These are phyloP conservation scores for Podarcis siculus DNA, from an alignment of 2,797 vertebrate species.

Conservation along the genomic window DNA sequence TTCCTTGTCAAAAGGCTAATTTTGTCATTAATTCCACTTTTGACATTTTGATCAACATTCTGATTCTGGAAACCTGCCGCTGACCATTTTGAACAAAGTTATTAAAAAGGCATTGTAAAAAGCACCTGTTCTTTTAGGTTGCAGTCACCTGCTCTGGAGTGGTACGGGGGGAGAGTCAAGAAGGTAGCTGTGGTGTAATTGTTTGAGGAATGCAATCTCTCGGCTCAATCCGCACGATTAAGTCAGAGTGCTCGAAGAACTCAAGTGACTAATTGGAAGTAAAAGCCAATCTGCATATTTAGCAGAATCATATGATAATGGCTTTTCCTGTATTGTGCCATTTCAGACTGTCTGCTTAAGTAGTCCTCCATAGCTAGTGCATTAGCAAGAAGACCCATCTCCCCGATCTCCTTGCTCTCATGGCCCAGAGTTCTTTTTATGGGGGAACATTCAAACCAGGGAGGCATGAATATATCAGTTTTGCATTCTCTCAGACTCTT, in stretches of 20 bases:
- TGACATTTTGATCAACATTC: neutral
- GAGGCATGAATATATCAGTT: too few relatives aligned
- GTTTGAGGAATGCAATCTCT: slow-evolving; percentile 15
- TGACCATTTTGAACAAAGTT: slow-evolving; percentile 11
- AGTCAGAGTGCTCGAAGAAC: slow-evolving; percentile 1
- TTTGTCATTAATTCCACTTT: neutral
- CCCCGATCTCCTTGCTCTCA: neutral
- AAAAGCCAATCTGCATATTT: neutral
- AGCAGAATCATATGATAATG: neutral
- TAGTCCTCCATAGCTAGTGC: neutral
- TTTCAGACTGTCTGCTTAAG: neutral
- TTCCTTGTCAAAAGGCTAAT: neutral
- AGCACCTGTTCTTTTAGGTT: neutral
- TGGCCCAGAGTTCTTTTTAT: neutral
- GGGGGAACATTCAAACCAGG: neutral
- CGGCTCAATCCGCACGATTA: slow-evolving; percentile 25
- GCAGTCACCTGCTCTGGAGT: too few relatives aligned
- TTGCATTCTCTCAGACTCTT: too few relatives aligned
- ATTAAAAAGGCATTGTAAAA: neutral
- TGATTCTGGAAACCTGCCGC: neutral
- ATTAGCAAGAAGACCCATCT: neutral
- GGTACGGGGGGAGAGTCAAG: neutral
- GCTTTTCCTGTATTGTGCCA: neutral
- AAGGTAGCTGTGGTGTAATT: slow-evolving; percentile 7
- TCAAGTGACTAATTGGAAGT: slow-evolving; percentile 20